phyloP scores from a whole-genome alignment of 2,888 invertebrate genomes.

The Anthophora plumipes region DNA sequence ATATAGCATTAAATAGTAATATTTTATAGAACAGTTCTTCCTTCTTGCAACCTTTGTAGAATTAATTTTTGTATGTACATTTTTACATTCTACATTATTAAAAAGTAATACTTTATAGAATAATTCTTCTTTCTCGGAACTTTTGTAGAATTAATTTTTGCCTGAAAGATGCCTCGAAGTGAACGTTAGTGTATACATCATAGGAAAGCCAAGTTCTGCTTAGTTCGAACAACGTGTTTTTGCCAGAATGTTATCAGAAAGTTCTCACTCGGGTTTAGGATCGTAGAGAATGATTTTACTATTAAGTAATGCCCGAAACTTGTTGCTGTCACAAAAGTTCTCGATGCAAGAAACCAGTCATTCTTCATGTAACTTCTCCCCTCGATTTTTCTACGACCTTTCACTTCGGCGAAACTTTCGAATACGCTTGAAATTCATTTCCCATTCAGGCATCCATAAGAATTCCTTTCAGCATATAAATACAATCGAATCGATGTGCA shows the following conservation, averaged over 20 bases:
- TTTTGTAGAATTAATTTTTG: no score
- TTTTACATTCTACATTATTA: no score
- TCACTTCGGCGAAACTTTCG: slow-evolving; percentile 4
- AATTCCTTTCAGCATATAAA: not conserved
- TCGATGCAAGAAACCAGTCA: slow-evolving; percentile 18
- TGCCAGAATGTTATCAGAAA: slow-evolving; percentile 26
- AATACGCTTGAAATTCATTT: slow-evolving; percentile 21
- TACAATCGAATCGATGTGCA: not conserved
- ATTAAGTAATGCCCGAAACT: slow-evolving; percentile 49
- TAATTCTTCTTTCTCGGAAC: no score
- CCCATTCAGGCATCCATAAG: not conserved
- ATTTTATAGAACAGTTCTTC: no score
- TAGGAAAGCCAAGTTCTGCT: not conserved
- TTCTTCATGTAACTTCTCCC: slow-evolving; percentile 22
- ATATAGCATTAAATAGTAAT: no score
- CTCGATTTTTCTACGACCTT: not conserved
- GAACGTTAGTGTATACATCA: no score
- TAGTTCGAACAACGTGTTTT: not conserved
- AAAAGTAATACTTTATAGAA: no score
- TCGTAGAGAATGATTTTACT: slow-evolving; percentile 42
- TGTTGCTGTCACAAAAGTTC: slow-evolving; percentile 50
- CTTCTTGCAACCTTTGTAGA: no score
- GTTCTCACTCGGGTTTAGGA: slow-evolving; percentile 7
- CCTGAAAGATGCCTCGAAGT: no score
- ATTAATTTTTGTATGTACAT: no score